Conservation (phyloP, 37 sponge, comb jelly and placozoan genomes). For the Cladorhizidae sp. region DNA sequence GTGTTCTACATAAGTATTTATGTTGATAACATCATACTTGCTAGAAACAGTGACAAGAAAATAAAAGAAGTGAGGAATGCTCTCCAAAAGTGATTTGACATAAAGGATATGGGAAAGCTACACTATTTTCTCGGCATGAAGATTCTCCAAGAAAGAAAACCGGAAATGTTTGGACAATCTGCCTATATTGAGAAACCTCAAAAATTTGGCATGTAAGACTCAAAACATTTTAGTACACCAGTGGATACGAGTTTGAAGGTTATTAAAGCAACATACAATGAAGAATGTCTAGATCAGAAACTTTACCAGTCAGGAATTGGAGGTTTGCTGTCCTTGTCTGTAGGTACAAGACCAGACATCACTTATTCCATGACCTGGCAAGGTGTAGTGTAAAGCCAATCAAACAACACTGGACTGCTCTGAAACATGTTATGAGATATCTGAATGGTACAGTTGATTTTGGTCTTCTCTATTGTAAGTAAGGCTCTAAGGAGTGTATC, state of each 20-base stretch:
- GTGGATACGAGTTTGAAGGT: constrained; percentile 46
- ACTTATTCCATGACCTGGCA: constrained; percentile 39
- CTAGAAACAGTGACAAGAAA: constrained; percentile 33
- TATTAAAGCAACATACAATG: constrained; percentile 16
- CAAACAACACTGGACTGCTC: constrained; percentile 32
- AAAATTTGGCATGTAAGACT: constrained; percentile 40
- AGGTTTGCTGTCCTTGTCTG: constrained; percentile 31
- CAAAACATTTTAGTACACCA: constrained; percentile 36
- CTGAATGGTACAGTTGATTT: too few relatives aligned
- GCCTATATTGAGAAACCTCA: constrained; percentile 33
- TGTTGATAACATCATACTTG: constrained; percentile 33
- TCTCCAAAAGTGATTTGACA: constrained; percentile 32
- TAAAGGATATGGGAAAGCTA: constrained; percentile 51
- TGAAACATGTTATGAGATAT: too few relatives aligned
- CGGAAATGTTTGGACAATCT: constrained; percentile 26
- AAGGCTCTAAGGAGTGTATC: neutral
- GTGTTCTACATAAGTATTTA: constrained; percentile 11
- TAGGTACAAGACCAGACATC: constrained; percentile 42
- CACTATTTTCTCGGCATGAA: constrained; percentile 47
- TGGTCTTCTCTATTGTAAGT: too few relatives aligned
- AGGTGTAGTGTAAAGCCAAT: constrained; percentile 31
- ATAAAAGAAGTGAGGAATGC: constrained; percentile 34
- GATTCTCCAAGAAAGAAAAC: constrained; percentile 32
- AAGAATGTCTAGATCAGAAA: constrained; percentile 17
- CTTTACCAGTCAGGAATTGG: constrained; percentile 48